Percentiles rank a stretch among this genome's conserved stretches.
Conservation (phyloP, 2,797 vertebrate genomes). For the Catostomus latipinnis region DNA sequence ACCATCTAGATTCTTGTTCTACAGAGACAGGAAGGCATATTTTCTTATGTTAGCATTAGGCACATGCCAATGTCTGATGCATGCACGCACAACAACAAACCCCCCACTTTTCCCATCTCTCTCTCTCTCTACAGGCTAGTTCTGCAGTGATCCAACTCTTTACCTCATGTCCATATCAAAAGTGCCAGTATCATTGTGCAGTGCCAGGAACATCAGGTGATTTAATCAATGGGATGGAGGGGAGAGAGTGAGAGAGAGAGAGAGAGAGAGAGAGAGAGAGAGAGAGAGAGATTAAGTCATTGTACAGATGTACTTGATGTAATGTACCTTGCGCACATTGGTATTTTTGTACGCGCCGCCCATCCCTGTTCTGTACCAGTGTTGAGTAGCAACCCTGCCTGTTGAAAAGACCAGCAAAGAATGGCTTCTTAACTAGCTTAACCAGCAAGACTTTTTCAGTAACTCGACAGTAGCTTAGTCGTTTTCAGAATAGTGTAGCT, state of each 20-base stretch:
- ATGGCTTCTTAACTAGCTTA: no score
- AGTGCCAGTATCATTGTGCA: constrained; percentile 75
- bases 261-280: constrained; percentile 16
- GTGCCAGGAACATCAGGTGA: constrained; percentile 72
- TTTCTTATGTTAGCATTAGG: constrained; percentile 54
- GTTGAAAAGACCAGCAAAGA: no score
- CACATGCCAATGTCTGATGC: constrained; percentile 5
- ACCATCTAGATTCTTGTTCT: constrained; percentile 65
- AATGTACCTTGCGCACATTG: constrained; percentile 33
- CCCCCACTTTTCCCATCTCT: constrained; percentile 21
- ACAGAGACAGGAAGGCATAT: constrained; percentile 60
- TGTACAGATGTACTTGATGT: constrained; percentile 44
- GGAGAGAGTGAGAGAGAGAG: constrained; percentile 32
- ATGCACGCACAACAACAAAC: constrained; percentile 35
- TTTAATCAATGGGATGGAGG: constrained; percentile 75
- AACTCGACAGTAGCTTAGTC: no score
- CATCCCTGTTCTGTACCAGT: constrained; percentile 21
- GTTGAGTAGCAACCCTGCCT: not conserved
- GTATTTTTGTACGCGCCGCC: constrained; percentile 18
- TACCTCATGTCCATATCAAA: constrained; percentile 80
- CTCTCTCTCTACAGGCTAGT: constrained; percentile 7
- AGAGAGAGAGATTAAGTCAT: constrained; percentile 33
- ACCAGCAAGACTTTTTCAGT: no score
- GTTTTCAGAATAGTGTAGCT: no score
- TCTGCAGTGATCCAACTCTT: constrained; percentile 64